phyloP scores from a whole-genome alignment of 1,140 invertebrate species.

The Helicorthomorpha holstii region DNA sequence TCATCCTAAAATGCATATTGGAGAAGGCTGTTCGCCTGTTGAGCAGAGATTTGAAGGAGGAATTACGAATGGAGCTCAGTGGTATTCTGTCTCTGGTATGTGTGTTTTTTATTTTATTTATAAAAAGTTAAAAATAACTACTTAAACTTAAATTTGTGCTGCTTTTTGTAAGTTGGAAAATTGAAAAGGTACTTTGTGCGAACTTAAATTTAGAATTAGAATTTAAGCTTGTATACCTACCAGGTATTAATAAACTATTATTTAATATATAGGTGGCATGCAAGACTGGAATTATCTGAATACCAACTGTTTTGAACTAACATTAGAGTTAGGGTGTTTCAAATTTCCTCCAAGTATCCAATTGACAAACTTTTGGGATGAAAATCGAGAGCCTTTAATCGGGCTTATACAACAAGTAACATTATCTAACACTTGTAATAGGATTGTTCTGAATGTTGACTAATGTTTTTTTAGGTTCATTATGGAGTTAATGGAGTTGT shows the following conservation, averaged over 20 bases:
- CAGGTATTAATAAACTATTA: neutral
- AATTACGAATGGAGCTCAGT: slow-evolving; percentile 80
- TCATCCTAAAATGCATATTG: slow-evolving; percentile 56
- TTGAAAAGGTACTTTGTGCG: too few relatives aligned
- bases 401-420: slow-evolving; percentile 69
- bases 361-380: slow-evolving; percentile 65
- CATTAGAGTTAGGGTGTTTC: slow-evolving; percentile 80
- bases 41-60: slow-evolving; percentile 57
- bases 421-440: slow-evolving; percentile 3
- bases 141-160: too few relatives aligned
- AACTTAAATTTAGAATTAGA: too few relatives aligned
- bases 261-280: slow-evolving; percentile 52
- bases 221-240: neutral
- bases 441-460: neutral
- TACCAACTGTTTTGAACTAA: slow-evolving; percentile 86
- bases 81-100: slow-evolving; percentile 58
- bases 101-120: neutral
- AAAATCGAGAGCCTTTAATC: slow-evolving; percentile 71
- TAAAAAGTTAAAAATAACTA: slow-evolving; percentile 6
- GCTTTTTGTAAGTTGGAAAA: too few relatives aligned
- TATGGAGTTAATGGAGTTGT: slow-evolving; percentile 75
- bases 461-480: slow-evolving; percentile 42
- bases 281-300: slow-evolving; percentile 95
- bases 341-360: slow-evolving; percentile 68
- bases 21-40: slow-evolving; percentile 32